phyloP scores from a whole-genome alignment of 2,888 invertebrate genomes.

The Actias luna region DNA sequence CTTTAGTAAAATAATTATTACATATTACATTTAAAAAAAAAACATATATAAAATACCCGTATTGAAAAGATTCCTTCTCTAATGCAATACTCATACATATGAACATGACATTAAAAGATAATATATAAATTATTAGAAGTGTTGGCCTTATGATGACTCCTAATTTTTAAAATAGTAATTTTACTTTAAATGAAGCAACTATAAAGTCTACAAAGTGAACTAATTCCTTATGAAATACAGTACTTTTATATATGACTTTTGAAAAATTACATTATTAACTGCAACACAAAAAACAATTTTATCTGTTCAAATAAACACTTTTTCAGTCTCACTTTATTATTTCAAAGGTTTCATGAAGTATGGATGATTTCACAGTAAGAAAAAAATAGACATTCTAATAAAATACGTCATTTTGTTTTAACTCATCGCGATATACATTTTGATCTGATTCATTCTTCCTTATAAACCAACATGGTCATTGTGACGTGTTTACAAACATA shows the following conservation, averaged over 20 bases:
- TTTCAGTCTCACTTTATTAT: neutral
- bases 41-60: slow-evolving; percentile 3
- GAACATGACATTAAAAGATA: too few species aligned
- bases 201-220: too few species aligned
- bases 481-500: slow-evolving; percentile 19
- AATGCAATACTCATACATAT: neutral
- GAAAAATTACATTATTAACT: neutral
- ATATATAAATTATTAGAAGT: too few species aligned
- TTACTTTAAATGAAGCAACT: too few species aligned
- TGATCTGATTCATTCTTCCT: neutral
- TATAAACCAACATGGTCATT: slow-evolving; percentile 25
- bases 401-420: neutral
- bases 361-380: slow-evolving; percentile 2
- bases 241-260: neutral
- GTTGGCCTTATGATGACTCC: too few species aligned
- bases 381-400: neutral
- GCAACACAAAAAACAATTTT: neutral
- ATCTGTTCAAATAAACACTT: neutral
- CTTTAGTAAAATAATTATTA: neutral
- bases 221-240: neutral
- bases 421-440: neutral
- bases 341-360: neutral
- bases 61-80: neutral
- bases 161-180: too few species aligned
- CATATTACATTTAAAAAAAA: neutral